Evolutionary conservation across 2,113 vertebrate species (phyloP).

Genomic region (Anolis carolinensis): DNA sequence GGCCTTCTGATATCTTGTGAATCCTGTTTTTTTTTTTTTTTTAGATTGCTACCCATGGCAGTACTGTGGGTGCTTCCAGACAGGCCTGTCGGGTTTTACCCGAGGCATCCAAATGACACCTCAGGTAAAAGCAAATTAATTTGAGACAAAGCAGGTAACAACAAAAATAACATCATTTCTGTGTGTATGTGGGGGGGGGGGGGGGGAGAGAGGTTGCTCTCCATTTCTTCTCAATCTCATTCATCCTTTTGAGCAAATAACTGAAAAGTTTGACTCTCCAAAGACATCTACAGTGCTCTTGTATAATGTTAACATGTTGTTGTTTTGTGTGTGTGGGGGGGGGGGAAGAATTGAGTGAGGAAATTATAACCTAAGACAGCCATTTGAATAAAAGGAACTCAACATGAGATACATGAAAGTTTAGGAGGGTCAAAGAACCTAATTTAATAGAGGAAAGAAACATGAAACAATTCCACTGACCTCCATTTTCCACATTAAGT

Average conservation of each 20-base stretch:
- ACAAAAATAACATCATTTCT: too few species aligned
- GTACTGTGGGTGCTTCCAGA: too few species aligned
- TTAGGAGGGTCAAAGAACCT: constrained; percentile 54
- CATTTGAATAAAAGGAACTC: constrained; percentile 59
- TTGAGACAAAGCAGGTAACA: too few species aligned
- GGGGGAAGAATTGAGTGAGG: constrained; percentile 23
- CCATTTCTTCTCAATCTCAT: too few species aligned
- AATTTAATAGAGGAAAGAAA: constrained; percentile 64
- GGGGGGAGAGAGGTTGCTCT: too few species aligned
- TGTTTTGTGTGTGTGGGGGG: constrained; percentile 59
- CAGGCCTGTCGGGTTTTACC: too few species aligned
- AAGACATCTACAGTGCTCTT: constrained; percentile 46
- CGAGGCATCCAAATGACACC: too few species aligned
- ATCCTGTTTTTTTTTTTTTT: too few species aligned
- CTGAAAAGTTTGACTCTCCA: constrained; percentile 54
- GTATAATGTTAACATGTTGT: constrained; percentile 55
- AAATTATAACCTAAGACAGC: constrained; percentile 19
- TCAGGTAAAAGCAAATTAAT: too few species aligned
- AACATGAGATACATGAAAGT: constrained; percentile 61
- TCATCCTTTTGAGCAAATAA: constrained; percentile 54
- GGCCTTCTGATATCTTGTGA: too few species aligned
- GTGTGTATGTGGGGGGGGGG: too few species aligned
- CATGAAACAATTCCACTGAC: constrained; percentile 54
- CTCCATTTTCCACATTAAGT: constrained; percentile 48
- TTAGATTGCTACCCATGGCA: too few species aligned